Base-by-base conservation (phyloP, 2,113 vertebrate genomes). In the Megaceryle torquata region DNA sequence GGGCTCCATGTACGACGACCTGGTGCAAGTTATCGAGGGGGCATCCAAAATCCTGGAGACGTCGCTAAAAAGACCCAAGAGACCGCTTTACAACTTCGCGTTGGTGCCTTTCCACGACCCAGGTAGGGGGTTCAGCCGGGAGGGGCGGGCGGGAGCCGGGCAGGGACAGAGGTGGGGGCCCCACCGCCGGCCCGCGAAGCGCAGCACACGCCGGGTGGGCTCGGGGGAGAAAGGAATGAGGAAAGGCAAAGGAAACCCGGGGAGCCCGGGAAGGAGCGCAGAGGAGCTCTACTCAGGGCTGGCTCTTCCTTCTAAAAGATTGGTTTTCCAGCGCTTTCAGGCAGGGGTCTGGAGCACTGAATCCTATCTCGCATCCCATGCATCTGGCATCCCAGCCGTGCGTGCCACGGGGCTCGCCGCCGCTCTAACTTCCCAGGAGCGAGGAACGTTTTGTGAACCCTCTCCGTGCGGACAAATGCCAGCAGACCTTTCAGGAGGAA, bases 31-130 rank as follows among this genome's bases (percentile, higher is more conserved):
- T 17, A 99, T 99, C 74, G 99, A 99, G 91, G 99, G 99, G 13
- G 99, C 99, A 12, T 99, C 99, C 86, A 99, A 99, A 97, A 99
- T 99, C 70, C 87, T 99, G 97, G 99, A 99, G 82, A 99, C 99
- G 7, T 99, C 99, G 60, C 97, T 99, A 43, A 99, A 98, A 95
- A 98, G 99, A 98, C 99, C 99, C 4, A 98, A 99, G 97, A 98
- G 98, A 82, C 98, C 99, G 7, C 97, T 99, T 17, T 99, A 99
- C 96, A 99, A 99, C 98, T 99, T 99, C 72, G 99, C 99, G 6
- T 60, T 99, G 97, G 98, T 99, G 89, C 99, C 99, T 33, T 99
- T 99, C 96, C 99, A 99, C 53, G 99, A 99, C 59, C 99, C 99
- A 98, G 99, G 99, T 99, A 98, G 98, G 88, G 69, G 12, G 8